Percentiles rank a stretch among this genome's conserved stretches.
Conservation (phyloP, 2,888 invertebrate species). For the Rhodophaea formosa region DNA sequence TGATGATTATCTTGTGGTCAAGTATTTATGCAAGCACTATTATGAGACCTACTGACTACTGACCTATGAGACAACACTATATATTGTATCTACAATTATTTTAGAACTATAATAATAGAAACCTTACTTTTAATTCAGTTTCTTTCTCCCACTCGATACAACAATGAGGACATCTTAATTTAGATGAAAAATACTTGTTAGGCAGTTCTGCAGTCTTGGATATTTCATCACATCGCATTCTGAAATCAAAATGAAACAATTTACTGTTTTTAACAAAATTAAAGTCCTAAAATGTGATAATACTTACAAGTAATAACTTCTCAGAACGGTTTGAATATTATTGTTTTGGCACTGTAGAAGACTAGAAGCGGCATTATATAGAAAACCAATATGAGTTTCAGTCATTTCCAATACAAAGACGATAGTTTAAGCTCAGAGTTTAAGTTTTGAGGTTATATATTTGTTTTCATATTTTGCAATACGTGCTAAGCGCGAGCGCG, state of each 20-base stretch:
- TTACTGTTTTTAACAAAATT: too few relatives aligned
- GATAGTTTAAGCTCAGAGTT: background rate
- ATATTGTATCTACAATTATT: too few relatives aligned
- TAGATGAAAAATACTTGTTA: constrained; percentile 54
- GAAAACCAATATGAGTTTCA: constrained; percentile 55
- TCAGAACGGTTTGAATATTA: constrained; percentile 41
- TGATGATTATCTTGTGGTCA: too few relatives aligned
- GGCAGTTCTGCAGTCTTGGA: constrained; percentile 58
- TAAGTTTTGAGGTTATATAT: background rate
- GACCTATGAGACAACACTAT: background rate
- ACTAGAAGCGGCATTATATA: constrained; percentile 51
- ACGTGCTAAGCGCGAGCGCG: too few relatives aligned
- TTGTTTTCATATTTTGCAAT: background rate
- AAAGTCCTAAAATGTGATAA: too few relatives aligned
- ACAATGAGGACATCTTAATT: constrained; percentile 58
- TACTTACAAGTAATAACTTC: constrained; percentile 69
- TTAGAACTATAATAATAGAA: background rate
- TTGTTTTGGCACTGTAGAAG: constrained; percentile 36
- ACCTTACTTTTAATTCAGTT: constrained; percentile 48
- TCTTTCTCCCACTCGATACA: constrained; percentile 57
- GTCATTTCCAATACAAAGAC: constrained; percentile 41
- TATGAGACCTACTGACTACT: too few relatives aligned
- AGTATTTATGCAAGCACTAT: too few relatives aligned
- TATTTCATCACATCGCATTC: constrained; percentile 59
- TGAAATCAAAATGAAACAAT: too few relatives aligned